Evolutionary conservation across 1,140 invertebrate species (phyloP), one percentile per base, ranked within the genome.

Genomic region (Bombus polaris): DNA sequence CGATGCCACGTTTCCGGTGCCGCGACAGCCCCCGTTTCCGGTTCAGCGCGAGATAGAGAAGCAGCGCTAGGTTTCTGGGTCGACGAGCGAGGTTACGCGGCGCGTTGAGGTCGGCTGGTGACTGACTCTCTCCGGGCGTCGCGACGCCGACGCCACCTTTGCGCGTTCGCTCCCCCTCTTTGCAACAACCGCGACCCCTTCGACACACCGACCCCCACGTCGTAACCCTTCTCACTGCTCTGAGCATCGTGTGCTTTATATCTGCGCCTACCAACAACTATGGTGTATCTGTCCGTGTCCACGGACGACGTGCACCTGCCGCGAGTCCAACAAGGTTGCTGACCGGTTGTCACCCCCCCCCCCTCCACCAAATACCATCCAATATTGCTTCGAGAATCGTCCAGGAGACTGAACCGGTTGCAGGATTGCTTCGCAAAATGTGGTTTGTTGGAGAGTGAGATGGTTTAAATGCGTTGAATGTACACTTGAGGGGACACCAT

Each of bases 141-240:
- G 93, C 94, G 94, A 95, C 93, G 92, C 94, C 94, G 93, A 94
- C 94, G 94, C 94, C 94, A 94, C 93, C 94, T 94, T 94, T 93
- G 90, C 93, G 90, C 86, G 74, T 68, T 84, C 79, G 59, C 70
- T 75, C 86, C 89, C 87, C 78, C 84, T 62, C 47, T 22, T 74
- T n/a, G 86, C 68, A 87, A 39, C 72, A 59, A 88, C 79, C 78
- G 75, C 81, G 81, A 84, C 83, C 66, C 83, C 81, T 81, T 80
- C 81, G 75, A 71, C 57, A 81, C 32, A 73, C 88, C 77, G 70
- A 62, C 82, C 68, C 75, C 78, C 32, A 35, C 65, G 32, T 22
- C 66, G 62, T 85, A 39, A 39, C 84, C 70, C 78, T 65, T 80
- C 53, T 72, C 85, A 71, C n/a, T 71, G 44, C 44, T 9, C 72